Percentiles rank a stretch among this genome's conserved stretches.
These are phyloP conservation scores for Brachionus manjavacas DNA, from an alignment of 1,140 invertebrate species.

Conservation along the genomic window DNA sequence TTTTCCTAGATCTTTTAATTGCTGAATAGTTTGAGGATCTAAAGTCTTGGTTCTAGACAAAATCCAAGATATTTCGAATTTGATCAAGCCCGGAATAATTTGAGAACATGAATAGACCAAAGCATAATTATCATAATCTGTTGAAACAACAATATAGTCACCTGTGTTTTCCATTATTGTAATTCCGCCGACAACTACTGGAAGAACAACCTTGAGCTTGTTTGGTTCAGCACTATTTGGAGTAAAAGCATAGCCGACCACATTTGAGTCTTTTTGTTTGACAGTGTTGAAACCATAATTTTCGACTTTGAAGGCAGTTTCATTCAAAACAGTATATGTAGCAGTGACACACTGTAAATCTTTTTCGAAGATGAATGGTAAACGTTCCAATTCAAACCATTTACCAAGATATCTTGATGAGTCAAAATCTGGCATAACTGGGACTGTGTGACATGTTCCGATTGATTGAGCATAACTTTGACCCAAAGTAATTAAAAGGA, in stretches of 20 bases:
- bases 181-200: not conserved
- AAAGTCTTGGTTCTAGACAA: slow-evolving; percentile 37
- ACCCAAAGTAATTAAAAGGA: not conserved
- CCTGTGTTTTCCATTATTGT: slow-evolving; percentile 1
- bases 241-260: not conserved
- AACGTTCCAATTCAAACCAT: slow-evolving; percentile 28
- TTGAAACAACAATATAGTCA: not conserved
- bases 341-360: slow-evolving; percentile 22
- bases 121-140: slow-evolving; percentile 15
- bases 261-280: not conserved
- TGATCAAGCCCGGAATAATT: slow-evolving; percentile 9
- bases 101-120: slow-evolving; percentile 22
- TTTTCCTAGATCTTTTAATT: not conserved
- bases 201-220: slow-evolving; percentile 4
- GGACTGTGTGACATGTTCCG: not conserved
- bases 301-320: not conserved
- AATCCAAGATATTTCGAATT: slow-evolving; percentile 36
- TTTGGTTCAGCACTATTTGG: slow-evolving; percentile 17
- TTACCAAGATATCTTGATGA: not conserved
- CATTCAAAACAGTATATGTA: not conserved
- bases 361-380: slow-evolving; percentile 19
- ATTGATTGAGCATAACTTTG: not conserved
- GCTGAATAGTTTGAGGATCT: not conserved
- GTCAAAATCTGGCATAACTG: slow-evolving; percentile 7
- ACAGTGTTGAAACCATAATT: slow-evolving; percentile 27